Evolutionary conservation across 2,113 vertebrate genomes (phyloP).

Genomic region (Tenrec ecaudatus): DNA sequence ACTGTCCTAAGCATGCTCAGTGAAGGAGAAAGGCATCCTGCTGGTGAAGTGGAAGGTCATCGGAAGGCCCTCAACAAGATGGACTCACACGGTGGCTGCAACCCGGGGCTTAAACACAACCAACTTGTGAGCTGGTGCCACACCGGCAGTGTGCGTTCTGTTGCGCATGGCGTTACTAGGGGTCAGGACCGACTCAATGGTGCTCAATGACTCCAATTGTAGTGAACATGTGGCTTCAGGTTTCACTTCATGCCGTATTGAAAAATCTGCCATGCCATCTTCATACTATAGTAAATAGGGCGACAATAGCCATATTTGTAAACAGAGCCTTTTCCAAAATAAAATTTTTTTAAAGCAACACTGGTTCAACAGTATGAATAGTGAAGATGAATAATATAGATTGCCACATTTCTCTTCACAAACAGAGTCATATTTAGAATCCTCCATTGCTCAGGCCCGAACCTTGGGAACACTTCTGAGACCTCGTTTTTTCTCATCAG

Average conservation of each 20-base stretch:
- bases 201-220: no score
- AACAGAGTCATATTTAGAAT: neutral
- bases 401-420: neutral
- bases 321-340: neutral
- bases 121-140: no score
- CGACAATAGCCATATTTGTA: neutral
- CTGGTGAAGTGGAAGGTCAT: no score
- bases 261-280: conserved; percentile 18
- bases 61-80: no score
- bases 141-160: no score
- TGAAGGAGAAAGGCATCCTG: no score
- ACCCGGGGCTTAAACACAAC: no score
- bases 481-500: neutral
- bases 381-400: neutral
- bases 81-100: no score
- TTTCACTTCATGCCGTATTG: neutral
- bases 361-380: neutral
- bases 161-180: no score
- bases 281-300: neutral
- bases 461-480: neutral
- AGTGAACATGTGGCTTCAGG: neutral
- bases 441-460: neutral
- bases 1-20: neutral
- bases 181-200: no score
- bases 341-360: neutral